These are phyloP conservation scores for Lamproptera curius DNA, from an alignment of 2,888 invertebrate genomes.

Conservation along the genomic window DNA sequence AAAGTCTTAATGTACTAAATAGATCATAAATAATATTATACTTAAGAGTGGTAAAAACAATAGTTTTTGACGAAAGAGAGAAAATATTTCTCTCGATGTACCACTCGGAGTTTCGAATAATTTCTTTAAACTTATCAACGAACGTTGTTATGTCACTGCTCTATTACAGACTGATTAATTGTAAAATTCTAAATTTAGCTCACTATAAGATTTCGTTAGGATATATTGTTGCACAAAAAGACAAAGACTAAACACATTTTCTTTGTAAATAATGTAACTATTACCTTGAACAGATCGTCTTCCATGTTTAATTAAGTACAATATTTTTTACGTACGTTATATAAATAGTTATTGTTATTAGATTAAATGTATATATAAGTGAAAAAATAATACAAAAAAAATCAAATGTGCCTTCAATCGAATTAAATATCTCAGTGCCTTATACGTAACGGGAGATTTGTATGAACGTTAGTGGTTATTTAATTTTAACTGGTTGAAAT, in stretches of 20 bases:
- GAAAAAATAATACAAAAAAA: constrained; percentile 22
- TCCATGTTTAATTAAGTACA: constrained; percentile 51
- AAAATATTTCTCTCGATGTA: too few relatives aligned
- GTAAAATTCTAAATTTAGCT: constrained; percentile 48
- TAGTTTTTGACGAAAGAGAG: not conserved
- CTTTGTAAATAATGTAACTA: constrained; percentile 48
- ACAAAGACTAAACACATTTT: constrained; percentile 41
- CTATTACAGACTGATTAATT: constrained; percentile 72
- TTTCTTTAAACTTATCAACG: constrained; percentile 9
- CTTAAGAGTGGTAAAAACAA: not conserved
- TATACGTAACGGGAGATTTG: constrained; percentile 13
- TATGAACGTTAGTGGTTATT: constrained; percentile 7
- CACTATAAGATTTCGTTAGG: constrained; percentile 39
- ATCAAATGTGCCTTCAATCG: constrained; percentile 23
- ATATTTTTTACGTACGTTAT: constrained; percentile 30
- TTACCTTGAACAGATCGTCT: constrained; percentile 41
- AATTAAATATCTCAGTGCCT: constrained; percentile 34
- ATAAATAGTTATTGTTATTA: constrained; percentile 18
- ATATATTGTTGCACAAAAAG: constrained; percentile 44
- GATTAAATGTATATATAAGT: constrained; percentile 12
- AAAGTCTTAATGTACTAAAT: too few relatives aligned
- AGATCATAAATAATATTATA: too few relatives aligned
- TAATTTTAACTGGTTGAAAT: constrained; percentile 11
- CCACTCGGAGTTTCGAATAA: too few relatives aligned
- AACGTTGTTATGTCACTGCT: constrained; percentile 54